These are phyloP conservation scores for Arge pagana DNA, from an alignment of 2,888 invertebrate genomes.

Conservation along the genomic window DNA sequence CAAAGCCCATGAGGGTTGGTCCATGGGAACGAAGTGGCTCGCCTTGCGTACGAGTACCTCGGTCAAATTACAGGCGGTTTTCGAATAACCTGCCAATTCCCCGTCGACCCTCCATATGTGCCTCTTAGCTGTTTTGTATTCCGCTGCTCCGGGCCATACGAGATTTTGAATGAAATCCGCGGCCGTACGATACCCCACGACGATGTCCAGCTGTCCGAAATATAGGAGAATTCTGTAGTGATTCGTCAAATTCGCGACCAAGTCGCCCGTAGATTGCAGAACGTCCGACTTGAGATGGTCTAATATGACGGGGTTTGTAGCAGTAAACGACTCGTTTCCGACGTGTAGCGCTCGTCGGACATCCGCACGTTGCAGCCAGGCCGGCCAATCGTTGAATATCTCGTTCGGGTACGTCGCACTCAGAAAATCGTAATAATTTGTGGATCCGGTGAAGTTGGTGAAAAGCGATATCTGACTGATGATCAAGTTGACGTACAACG, in stretches of 20 bases:
- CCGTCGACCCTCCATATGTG: conserved; percentile 56
- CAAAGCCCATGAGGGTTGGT: conserved; percentile 59
- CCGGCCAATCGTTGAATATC: conserved; percentile 62
- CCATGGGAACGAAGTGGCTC: conserved; percentile 61
- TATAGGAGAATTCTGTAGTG: conserved; percentile 79
- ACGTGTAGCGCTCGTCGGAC: conserved; percentile 82
- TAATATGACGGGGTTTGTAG: conserved; percentile 69
- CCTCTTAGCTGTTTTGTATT: conserved; percentile 54
- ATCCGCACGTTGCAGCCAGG: conserved; percentile 66
- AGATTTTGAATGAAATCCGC: conserved; percentile 73
- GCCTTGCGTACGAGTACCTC: conserved; percentile 58
- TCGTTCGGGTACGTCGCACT: conserved; percentile 64
- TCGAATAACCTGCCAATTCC: conserved; percentile 57
- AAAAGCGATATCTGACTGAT: conserved; percentile 74
- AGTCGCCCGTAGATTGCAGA: conserved; percentile 78
- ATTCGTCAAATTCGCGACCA: conserved; percentile 71
- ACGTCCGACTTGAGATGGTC: conserved; percentile 73
- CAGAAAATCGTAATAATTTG: conserved; percentile 77
- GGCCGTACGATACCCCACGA: conserved; percentile 86
- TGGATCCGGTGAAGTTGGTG: conserved; percentile 75
- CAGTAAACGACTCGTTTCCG: conserved; percentile 75
- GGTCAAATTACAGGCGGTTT: conserved; percentile 52
- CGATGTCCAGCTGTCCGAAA: conserved; percentile 89
- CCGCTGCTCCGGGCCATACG: conserved; percentile 56
- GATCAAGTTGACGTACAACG: conserved; percentile 72